Conservation (phyloP, 2,113 vertebrate genomes). For the Hippocampus comes region DNA sequence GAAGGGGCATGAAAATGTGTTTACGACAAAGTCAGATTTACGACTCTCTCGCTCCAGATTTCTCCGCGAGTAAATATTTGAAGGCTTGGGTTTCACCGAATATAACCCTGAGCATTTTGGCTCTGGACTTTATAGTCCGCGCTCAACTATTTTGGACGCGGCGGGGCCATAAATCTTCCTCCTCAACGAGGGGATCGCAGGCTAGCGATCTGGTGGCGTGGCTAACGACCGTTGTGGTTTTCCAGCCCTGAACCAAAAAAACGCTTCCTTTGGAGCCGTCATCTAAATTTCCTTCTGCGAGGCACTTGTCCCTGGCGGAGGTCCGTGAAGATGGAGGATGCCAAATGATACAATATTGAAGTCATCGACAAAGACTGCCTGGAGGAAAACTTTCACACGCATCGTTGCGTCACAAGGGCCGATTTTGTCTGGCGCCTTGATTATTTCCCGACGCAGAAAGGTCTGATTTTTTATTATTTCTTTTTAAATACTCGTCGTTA, state of each 20-base stretch:
- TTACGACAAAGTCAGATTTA: not conserved
- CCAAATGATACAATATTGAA: constrained; percentile 22
- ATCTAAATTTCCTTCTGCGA: constrained; percentile 2
- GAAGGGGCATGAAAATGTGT: not conserved
- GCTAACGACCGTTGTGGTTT: constrained; percentile 9
- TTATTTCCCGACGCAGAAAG: constrained; percentile 10
- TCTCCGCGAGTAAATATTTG: not conserved
- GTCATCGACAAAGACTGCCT: constrained; percentile 3
- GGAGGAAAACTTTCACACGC: no score
- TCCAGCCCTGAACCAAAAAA: constrained; percentile 10
- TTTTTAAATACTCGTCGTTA: constrained; percentile 3
- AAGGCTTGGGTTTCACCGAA: not conserved
- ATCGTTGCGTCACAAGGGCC: not conserved
- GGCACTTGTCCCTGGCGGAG: constrained; percentile 2
- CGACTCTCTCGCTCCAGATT: not conserved
- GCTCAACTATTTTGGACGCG: not conserved
- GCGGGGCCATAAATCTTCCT: constrained; percentile 29
- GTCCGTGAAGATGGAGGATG: constrained; percentile 2
- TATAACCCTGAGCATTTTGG: not conserved
- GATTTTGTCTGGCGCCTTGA: constrained; percentile 23
- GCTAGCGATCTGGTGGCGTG: constrained; percentile 10
- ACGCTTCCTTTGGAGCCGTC: constrained; percentile 1
- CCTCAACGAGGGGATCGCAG: constrained; percentile 14
- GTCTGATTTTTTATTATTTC: constrained; percentile 30
- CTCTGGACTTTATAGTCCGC: not conserved